Conservation (phyloP, 2,888 invertebrate genomes). For the Epirrita christyi region DNA sequence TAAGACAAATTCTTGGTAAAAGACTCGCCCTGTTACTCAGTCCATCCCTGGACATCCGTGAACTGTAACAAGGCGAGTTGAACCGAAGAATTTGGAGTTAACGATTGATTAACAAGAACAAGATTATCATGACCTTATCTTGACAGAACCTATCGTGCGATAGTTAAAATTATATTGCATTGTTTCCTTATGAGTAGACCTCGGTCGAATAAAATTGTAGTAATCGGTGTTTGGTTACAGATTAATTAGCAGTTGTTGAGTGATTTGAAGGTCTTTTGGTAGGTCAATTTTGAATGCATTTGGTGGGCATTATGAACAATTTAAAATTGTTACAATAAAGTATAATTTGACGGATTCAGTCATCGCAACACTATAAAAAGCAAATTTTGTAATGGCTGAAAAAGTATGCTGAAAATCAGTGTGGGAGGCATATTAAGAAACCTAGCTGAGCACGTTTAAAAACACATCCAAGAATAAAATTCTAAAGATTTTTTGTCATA, state of each 20-base stretch:
- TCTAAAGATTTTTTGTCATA: too few species aligned
- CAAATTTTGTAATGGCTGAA: too few species aligned
- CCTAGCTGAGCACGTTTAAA: too few species aligned
- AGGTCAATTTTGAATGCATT: background rate
- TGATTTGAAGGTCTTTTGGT: constrained; percentile 7
- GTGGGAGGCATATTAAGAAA: too few species aligned
- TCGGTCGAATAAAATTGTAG: constrained; percentile 17
- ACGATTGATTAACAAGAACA: constrained; percentile 51
- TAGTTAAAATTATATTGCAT: constrained; percentile 42
- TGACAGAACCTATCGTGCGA: constrained; percentile 40
- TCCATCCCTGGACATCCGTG: constrained; percentile 21
- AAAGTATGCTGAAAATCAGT: too few species aligned
- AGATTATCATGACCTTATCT: constrained; percentile 54
- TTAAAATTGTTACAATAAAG: too few species aligned
- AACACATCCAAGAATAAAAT: too few species aligned
- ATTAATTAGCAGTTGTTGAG: constrained; percentile 2
- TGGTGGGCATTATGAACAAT: background rate
- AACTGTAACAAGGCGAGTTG: constrained; percentile 47
- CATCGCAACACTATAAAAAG: too few species aligned
- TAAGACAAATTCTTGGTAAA: background rate
- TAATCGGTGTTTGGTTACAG: constrained; percentile 10
- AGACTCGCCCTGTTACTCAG: background rate
- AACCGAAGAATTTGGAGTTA: constrained; percentile 46
- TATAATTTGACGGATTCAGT: too few species aligned
- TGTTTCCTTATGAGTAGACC: constrained; percentile 44